Evolutionary conservation across 2,113 vertebrate genomes (phyloP), one percentile per base, ranked within the genome.

Genomic region (Dipodomys stephensi): DNA sequence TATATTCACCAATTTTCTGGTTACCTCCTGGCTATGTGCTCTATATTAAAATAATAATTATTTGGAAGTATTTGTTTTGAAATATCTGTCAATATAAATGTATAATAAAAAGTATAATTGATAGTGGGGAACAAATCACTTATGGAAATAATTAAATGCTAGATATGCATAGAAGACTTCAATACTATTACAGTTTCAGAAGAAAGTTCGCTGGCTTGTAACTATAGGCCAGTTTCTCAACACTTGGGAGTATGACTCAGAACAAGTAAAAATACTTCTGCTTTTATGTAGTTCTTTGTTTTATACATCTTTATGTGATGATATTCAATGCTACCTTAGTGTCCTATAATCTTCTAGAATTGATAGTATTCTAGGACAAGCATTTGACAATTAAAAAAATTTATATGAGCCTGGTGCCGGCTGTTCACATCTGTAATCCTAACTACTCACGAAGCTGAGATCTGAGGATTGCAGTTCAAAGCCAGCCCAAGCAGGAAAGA

Each of bases 61-160:
- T 72, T 82, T 87, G 2, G 8, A 88, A 81, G 9, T 57, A 0
- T 91, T 80, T 76, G 27, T 35, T 46, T 10, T 35, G 30, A 94
- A 93, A 80, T 72, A 32, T 30, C 49, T 81, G 0, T 49, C 30
- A 64, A 64, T 23, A 64, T 64, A 64, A 23, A 20, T 64, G 62
- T 64, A 10, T 64, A 64, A 57, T 87, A 74, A 94, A 96, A 94
- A 95, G 84, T 35, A 22, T 78, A 30, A 79, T 74, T 7, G 76
- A 65, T n/a, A 73, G 35, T 78, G 53, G 73, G 49, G 32, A 22
- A 4, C 8, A 92, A 92, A 30, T 83, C 9, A 90, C 15, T 83
- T 93, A 64, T 53, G 44, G 86, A 90, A 92, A 68, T 25, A 69
- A 69, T 92, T 73, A 79, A 86, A 28, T 92, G 4, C 16, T 64